Evolutionary conservation across 64 coral and sea anemone species (phyloP).

Genomic region (Platygyra sinensis): DNA sequence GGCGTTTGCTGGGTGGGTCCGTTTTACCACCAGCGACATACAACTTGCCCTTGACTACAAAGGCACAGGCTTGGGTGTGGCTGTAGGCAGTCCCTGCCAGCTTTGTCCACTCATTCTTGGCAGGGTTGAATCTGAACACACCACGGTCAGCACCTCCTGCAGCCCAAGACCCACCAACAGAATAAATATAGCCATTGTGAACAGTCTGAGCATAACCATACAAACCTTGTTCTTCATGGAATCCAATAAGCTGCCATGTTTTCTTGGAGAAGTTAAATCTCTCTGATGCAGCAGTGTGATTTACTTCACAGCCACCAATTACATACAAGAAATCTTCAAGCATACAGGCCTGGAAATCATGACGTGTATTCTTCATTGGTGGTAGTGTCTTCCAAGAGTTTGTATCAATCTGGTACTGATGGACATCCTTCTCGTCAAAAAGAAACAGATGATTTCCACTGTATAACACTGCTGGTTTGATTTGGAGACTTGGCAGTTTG

Average conservation of each 20-base stretch:
- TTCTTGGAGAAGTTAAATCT: slow-evolving; percentile 44
- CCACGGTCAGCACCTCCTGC: slow-evolving; percentile 7
- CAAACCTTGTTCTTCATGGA: slow-evolving; percentile 22
- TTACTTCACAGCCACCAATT: slow-evolving; percentile 14
- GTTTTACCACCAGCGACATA: slow-evolving; percentile 36
- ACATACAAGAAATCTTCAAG: slow-evolving; percentile 40
- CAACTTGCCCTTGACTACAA: slow-evolving; percentile 5
- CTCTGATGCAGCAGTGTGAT: slow-evolving; percentile 29
- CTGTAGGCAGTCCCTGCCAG: slow-evolving; percentile 6
- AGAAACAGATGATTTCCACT: slow-evolving; percentile 31
- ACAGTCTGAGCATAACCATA: neutral
- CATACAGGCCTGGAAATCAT: slow-evolving; percentile 14
- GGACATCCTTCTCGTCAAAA: slow-evolving; percentile 36
- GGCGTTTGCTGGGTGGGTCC: slow-evolving; percentile 30
- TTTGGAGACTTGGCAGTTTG: neutral
- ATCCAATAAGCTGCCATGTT: slow-evolving; percentile 20
- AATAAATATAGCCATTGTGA: slow-evolving; percentile 16
- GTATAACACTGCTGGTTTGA: neutral
- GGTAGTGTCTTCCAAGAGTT: slow-evolving; percentile 9
- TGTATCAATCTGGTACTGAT: slow-evolving; percentile 31
- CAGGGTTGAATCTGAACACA: slow-evolving; percentile 31
- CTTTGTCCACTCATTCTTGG: slow-evolving; percentile 22
- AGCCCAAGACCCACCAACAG: slow-evolving; percentile 25
- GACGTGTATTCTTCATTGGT: slow-evolving; percentile 9
- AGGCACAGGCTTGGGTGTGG: slow-evolving; percentile 21